phyloP scores from a whole-genome alignment of 1,140 invertebrate genomes.

The Atta texana region DNA sequence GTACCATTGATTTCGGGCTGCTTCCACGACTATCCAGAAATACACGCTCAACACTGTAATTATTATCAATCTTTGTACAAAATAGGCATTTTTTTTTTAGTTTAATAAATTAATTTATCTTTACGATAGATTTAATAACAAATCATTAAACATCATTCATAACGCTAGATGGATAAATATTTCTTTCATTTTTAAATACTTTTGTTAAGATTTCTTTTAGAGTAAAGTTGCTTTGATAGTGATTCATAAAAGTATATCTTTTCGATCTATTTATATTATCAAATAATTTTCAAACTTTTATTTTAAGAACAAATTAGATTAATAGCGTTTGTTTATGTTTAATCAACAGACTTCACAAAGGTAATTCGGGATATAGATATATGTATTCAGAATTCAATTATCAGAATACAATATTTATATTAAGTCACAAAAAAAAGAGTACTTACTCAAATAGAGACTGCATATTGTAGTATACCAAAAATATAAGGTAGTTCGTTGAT shows the following conservation, averaged over 20 bases:
- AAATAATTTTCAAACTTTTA: not conserved
- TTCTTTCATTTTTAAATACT: not conserved
- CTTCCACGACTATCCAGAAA: constrained; percentile 81
- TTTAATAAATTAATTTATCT: not conserved
- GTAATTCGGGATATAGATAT: not conserved
- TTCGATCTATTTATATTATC: not conserved
- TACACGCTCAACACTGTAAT: constrained; percentile 80
- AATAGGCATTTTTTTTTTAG: not conserved
- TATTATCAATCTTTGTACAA: not conserved
- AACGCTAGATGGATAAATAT: not conserved
- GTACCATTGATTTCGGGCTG: constrained; percentile 77
- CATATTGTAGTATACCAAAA: constrained; percentile 80
- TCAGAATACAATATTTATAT: not conserved
- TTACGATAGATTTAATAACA: not conserved
- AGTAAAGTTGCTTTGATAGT: not conserved
- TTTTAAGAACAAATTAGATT: not conserved
- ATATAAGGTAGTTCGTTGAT: constrained; percentile 70
- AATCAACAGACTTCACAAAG: not conserved
- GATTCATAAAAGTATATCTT: not conserved
- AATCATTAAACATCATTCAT: not conserved
- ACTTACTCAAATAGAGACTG: constrained; percentile 82
- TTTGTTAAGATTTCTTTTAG: not conserved
- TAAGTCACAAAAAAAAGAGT: constrained; percentile 23
- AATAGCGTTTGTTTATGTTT: not conserved
- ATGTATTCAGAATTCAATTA: not conserved